Evolutionary conservation across 1,140 invertebrate genomes (phyloP).

Genomic region (Drosophila simulans): DNA sequence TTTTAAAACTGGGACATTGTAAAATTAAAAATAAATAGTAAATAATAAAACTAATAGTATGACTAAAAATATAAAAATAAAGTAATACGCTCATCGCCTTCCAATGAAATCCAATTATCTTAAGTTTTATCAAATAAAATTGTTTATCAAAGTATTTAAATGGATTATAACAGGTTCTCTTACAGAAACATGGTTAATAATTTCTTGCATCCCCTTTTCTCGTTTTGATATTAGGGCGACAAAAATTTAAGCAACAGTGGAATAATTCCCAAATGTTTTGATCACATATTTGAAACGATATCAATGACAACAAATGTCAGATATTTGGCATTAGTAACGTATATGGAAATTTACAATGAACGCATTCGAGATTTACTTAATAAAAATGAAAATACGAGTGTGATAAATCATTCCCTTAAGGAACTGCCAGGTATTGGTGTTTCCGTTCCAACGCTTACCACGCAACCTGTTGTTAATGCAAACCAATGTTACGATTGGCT

Average conservation of each 20-base stretch:
- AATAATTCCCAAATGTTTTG: slow-evolving; percentile 94
- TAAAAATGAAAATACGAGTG: slow-evolving; percentile 28
- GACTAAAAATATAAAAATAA: too few relatives aligned
- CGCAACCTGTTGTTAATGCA: slow-evolving; percentile 85
- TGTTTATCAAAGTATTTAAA: too few relatives aligned
- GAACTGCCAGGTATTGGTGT: slow-evolving; percentile 93
- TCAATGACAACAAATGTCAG: slow-evolving; percentile 92
- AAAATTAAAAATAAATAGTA: too few relatives aligned
- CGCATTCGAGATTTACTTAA: slow-evolving; percentile 91
- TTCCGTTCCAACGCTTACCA: slow-evolving; percentile 88
- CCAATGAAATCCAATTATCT: too few relatives aligned
- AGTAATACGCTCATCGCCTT: too few relatives aligned
- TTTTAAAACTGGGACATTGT: too few relatives aligned
- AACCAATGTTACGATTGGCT: slow-evolving; percentile 92
- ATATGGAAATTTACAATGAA: slow-evolving; percentile 97
- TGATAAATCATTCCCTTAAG: slow-evolving; percentile 87
- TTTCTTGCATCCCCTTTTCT: too few relatives aligned
- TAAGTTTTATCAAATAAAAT: too few relatives aligned
- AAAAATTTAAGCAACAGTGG: slow-evolving; percentile 84
- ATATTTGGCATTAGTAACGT: slow-evolving; percentile 95
- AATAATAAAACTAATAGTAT: too few relatives aligned
- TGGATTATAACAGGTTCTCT: too few relatives aligned
- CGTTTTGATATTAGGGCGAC: slow-evolving; percentile 33
- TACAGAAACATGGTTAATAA: too few relatives aligned
- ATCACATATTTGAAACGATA: slow-evolving; percentile 97